phyloP scores from a whole-genome alignment of 2,888 invertebrate genomes.

The Hypselothyrea guttata region DNA sequence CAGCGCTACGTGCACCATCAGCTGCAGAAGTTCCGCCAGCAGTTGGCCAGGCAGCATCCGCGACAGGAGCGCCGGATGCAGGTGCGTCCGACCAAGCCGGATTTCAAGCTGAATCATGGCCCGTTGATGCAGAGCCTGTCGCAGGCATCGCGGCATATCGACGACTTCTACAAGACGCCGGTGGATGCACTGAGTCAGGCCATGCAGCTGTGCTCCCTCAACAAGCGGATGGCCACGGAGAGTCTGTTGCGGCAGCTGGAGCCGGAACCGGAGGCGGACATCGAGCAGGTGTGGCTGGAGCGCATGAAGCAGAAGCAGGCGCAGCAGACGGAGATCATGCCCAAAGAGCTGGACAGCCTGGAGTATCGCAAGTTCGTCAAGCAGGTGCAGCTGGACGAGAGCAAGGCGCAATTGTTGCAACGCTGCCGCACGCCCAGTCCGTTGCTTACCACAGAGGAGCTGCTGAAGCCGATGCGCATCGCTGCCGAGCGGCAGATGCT shows the following conservation, averaged over 20 bases:
- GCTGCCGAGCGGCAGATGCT: conserved; percentile 74
- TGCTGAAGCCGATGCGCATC: conserved; percentile 67
- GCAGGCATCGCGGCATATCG: conserved; percentile 70
- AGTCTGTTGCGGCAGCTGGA: conserved; percentile 44
- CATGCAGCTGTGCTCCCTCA: conserved; percentile 47
- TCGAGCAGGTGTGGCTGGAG: conserved; percentile 48
- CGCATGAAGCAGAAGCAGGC: conserved; percentile 4
- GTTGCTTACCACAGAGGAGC: conserved; percentile 63
- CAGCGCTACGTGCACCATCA: conserved; percentile 80
- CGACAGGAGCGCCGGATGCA: conserved; percentile 25
- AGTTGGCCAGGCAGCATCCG: conserved; percentile 71
- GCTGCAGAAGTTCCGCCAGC: conserved; percentile 79
- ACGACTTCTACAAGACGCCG: conserved; percentile 79
- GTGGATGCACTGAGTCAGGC: conserved; percentile 70
- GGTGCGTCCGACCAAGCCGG: conserved; percentile 62
- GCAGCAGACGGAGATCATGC: neutral
- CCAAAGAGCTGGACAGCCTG: conserved; percentile 27
- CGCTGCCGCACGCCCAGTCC: conserved; percentile 72
- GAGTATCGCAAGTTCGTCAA: conserved; percentile 50
- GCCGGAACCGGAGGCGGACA: conserved; percentile 50
- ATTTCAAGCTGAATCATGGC: conserved; percentile 69
- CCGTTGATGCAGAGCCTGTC: conserved; percentile 73
- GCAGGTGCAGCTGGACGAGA: conserved; percentile 63
- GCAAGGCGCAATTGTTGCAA: conserved; percentile 37
- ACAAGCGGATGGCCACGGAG: conserved; percentile 52